A percentile compares a stretch with the other conserved stretches of the same genome.
Conservation (phyloP, 1,140 invertebrate genomes). For the Wiebesia pumilae region DNA sequence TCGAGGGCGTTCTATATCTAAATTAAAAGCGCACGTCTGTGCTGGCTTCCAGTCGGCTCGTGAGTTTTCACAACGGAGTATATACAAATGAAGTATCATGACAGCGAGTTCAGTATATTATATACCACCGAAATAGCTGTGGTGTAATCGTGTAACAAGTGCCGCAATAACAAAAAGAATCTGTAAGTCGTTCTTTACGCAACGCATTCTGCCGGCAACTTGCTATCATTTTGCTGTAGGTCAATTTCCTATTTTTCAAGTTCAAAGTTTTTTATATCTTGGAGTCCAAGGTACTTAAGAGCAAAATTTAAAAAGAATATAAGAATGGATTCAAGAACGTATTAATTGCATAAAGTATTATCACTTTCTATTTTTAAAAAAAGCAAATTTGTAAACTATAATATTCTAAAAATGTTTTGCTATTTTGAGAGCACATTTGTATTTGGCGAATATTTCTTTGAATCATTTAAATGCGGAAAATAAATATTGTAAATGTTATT, state of each 20-base stretch:
- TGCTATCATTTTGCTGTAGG: neutral
- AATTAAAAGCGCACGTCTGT: conserved; percentile 73
- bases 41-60: conserved; percentile 70
- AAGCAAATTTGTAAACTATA: neutral
- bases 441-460: neutral
- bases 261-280: neutral
- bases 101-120: neutral
- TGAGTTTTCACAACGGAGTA: conserved; percentile 63
- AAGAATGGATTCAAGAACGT: neutral
- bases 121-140: neutral
- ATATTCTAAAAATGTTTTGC: neutral
- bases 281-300: too few relatives aligned
- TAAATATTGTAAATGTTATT: too few relatives aligned
- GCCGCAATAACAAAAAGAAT: neutral
- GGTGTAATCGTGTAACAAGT: neutral
- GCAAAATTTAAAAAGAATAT: too few relatives aligned
- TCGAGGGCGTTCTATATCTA: conserved; percentile 71
- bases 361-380: neutral
- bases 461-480: neutral
- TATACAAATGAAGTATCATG: neutral
- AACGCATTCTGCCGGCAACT: neutral
- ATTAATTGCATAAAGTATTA: neutral
- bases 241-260: neutral
- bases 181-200: neutral
- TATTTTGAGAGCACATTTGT: neutral